A percentile compares a stretch with the other conserved stretches of the same genome.
Evolutionary conservation across 2,113 vertebrate genomes (phyloP).

Genomic region (Ctenomys sociabilis): DNA sequence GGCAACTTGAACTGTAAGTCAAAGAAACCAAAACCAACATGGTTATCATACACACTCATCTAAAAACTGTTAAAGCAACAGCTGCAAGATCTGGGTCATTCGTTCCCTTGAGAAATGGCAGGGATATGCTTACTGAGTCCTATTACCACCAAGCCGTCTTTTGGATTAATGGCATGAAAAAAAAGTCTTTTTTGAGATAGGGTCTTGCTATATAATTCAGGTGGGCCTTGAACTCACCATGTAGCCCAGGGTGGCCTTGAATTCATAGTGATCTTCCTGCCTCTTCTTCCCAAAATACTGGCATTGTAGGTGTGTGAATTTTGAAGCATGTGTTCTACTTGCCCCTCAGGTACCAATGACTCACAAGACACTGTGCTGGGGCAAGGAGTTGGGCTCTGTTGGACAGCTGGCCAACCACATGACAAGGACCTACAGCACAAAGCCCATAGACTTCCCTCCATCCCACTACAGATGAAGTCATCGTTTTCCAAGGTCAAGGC

Average conservation of each 20-base stretch:
- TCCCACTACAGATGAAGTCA: not conserved
- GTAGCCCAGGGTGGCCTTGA: not conserved
- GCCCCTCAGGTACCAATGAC: not conserved
- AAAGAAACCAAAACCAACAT: constrained; percentile 71
- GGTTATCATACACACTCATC: not conserved
- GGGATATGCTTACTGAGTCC: not conserved
- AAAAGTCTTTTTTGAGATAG: not conserved
- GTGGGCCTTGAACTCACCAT: not conserved
- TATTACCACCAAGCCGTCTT: not conserved
- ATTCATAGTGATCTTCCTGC: not conserved
- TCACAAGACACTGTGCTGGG: not conserved
- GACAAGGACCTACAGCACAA: no score
- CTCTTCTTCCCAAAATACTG: not conserved
- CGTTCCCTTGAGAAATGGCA: not conserved
- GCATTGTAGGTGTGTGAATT: not conserved
- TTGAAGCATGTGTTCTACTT: not conserved
- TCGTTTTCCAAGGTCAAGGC: not conserved
- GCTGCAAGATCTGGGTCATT: not conserved
- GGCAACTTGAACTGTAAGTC: constrained; percentile 83
- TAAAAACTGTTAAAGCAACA: not conserved
- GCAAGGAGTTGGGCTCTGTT: not conserved
- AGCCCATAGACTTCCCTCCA: not conserved
- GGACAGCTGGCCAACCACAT: not conserved
- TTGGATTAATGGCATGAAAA: not conserved
- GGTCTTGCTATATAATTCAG: not conserved